These are phyloP conservation scores for Saguinus midas DNA, from an alignment of 2,113 vertebrate species.

Conservation along the genomic window DNA sequence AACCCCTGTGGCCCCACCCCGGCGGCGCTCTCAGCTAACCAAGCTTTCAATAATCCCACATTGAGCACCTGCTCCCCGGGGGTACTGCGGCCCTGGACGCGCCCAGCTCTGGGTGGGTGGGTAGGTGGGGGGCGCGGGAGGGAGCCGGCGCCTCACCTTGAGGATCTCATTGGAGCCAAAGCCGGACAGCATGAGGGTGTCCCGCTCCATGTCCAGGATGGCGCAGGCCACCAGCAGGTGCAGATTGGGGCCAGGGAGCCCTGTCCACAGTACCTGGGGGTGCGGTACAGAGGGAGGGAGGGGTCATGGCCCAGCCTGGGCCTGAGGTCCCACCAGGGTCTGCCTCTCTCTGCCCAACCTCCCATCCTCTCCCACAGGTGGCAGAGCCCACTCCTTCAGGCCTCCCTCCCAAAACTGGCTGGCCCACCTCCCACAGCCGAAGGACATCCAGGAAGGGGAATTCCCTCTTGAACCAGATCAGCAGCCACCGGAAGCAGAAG, in stretches of 20 bases:
- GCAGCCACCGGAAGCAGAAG: slow-evolving; percentile 92
- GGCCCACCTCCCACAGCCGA: slow-evolving; percentile 90
- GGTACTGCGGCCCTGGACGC: neutral
- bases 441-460: slow-evolving; percentile 93
- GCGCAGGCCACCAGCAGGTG: slow-evolving; percentile 92
- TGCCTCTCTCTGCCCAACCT: neutral
- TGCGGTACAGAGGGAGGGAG: neutral
- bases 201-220: slow-evolving; percentile 91
- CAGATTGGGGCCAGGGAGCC: slow-evolving; percentile 90
- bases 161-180: slow-evolving; percentile 95
- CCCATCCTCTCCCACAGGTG: no score
- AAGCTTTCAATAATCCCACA: neutral
- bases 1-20: neutral
- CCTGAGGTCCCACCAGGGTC: neutral
- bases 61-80: neutral
- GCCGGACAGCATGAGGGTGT: slow-evolving; percentile 90
- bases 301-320: neutral
- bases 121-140: accelerated
- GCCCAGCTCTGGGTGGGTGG: neutral
- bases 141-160: slow-evolving; percentile 83
- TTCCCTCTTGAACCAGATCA: slow-evolving; percentile 96
- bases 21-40: accelerated
- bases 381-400: neutral
- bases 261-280: slow-evolving; percentile 90
- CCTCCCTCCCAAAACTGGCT: neutral